These are phyloP conservation scores for Oncopeltus fasciatus DNA, from an alignment of 1,140 invertebrate species.

Conservation along the genomic window DNA sequence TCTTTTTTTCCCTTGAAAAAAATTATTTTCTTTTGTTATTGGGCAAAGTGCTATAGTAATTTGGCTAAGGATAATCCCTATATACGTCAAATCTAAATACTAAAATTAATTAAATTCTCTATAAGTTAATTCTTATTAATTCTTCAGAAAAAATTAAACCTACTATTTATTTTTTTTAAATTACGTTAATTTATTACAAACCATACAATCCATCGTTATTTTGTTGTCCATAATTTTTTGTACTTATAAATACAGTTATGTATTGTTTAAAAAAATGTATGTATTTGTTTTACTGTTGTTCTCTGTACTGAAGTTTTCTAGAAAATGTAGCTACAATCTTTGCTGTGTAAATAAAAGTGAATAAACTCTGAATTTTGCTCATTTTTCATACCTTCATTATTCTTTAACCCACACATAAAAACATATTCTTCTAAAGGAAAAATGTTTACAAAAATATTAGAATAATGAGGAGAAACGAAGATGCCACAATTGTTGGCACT, in stretches of 20 bases:
- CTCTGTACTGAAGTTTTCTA: constrained; percentile 7
- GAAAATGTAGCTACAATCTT: constrained; percentile 16
- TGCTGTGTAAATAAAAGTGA: constrained; percentile 16
- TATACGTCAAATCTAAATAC: neutral
- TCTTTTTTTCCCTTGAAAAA: too few relatives aligned
- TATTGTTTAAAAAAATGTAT: neutral
- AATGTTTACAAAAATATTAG: too few relatives aligned
- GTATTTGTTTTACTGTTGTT: constrained; percentile 15
- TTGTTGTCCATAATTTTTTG: neutral
- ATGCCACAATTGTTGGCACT: too few relatives aligned
- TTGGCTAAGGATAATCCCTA: neutral
- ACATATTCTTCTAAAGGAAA: too few relatives aligned
- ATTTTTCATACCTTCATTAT: too few relatives aligned
- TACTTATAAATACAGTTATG: neutral
- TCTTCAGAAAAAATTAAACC: neutral
- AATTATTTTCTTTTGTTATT: neutral
- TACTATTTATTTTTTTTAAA: neutral
- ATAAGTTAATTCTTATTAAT: neutral
- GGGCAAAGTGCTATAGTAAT: neutral
- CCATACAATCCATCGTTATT: too few relatives aligned
- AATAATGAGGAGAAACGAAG: too few relatives aligned
- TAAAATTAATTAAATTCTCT: neutral
- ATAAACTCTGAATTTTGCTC: constrained; percentile 13
- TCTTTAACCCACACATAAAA: too few relatives aligned
- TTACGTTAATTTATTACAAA: too few relatives aligned